A percentile compares a stretch with the other conserved stretches of the same genome.
Evolutionary conservation across 2,113 vertebrate species (phyloP).

Genomic region (Toxostoma redivivum): DNA sequence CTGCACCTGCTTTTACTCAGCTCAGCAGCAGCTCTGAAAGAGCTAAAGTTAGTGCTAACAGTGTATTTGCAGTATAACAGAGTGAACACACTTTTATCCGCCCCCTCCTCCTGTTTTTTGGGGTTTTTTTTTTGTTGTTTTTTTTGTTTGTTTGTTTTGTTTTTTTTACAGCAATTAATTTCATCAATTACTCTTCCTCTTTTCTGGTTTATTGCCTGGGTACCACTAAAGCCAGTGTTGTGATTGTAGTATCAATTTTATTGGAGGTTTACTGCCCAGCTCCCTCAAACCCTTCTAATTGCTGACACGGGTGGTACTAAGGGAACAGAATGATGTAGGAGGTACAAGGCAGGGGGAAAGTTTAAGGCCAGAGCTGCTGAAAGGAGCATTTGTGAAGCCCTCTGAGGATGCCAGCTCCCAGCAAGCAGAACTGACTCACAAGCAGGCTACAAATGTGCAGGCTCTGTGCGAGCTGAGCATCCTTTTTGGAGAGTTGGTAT

Average conservation of each 20-base stretch:
- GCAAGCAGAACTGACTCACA: background rate
- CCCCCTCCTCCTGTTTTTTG: accelerated
- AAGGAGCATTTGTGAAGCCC: background rate
- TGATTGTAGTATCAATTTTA: background rate
- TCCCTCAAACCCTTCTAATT: background rate
- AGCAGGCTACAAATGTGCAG: background rate
- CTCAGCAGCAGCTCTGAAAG: background rate
- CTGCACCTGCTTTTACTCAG: background rate
- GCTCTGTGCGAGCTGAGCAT: background rate
- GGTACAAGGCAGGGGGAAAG: background rate
- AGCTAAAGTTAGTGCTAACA: background rate
- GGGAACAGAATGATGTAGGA: background rate
- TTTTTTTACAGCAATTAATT: background rate
- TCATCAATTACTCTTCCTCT: background rate
- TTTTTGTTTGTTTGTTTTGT: background rate
- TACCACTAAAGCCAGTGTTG: background rate
- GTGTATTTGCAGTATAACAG: background rate
- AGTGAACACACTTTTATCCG: background rate
- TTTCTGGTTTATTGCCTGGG: background rate
- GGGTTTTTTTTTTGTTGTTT: too few relatives aligned
- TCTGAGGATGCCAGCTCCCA: background rate
- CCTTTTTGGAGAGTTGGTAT: background rate
- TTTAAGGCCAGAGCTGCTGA: background rate
- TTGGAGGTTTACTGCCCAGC: background rate
- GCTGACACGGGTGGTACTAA: background rate